phyloP scores from a whole-genome alignment of 2,888 invertebrate genomes.

The Boloria euphrosyne region DNA sequence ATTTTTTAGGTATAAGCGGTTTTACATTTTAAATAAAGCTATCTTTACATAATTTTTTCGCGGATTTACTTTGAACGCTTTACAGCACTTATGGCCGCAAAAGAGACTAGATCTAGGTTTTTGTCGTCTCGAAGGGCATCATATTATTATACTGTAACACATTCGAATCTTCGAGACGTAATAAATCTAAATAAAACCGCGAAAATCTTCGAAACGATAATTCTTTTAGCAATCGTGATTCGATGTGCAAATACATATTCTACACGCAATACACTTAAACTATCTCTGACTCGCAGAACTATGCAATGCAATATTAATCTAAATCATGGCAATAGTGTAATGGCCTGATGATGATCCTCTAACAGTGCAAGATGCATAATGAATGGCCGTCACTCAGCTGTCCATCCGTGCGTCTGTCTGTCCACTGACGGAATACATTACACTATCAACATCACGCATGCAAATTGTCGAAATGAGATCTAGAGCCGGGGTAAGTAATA shows the following conservation, averaged over 20 bases:
- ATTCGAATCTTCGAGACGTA: no score
- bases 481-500: slow-evolving; percentile 9
- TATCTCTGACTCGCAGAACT: not conserved
- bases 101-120: no score
- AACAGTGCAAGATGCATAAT: slow-evolving; percentile 22
- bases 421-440: slow-evolving; percentile 21
- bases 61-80: no score
- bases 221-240: not conserved
- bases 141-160: no score
- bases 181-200: no score
- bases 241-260: not conserved
- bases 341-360: slow-evolving; percentile 11
- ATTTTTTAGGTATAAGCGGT: no score
- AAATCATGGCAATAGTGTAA: slow-evolving; percentile 10
- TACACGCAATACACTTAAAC: not conserved
- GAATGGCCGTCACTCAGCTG: slow-evolving; percentile 26
- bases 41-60: no score
- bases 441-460: not conserved
- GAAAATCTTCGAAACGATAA: no score
- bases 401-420: slow-evolving; percentile 19
- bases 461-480: slow-evolving; percentile 19
- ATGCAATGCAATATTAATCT: slow-evolving; percentile 13
- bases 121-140: no score
- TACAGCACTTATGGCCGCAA: no score
- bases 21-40: no score